Evolutionary conservation across 2,888 invertebrate genomes (phyloP), one percentile per base, ranked within the genome.

Genomic region (Drosophila infuscata): DNA sequence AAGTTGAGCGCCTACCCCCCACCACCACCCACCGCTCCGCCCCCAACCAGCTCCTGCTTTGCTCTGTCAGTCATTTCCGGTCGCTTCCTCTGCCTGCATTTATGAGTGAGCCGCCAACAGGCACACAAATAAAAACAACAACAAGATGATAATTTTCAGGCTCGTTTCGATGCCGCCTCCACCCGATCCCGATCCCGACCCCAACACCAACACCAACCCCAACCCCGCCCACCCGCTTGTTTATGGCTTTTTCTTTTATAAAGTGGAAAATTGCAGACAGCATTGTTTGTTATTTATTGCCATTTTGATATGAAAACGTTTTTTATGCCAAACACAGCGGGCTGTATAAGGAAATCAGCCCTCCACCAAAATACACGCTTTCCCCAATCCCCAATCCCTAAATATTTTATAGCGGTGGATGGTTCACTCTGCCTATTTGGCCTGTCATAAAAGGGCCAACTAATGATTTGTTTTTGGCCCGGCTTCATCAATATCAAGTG

Each of bases 241-340:
- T 85, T 89, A 88, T 88, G 70, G 90, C 83, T 74, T 74, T 88
- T 78, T 64, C 74, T 79, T 88, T 88, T 88, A 85, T 85, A 88
- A 90, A 85, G 90, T 85, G 85, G 85, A 90, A 85, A 90, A 85
- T 85, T 85, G 90, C 90, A 85, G 90, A 85, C 85, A 90, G 85
- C 90, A 85, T 85, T 85, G 85, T 85, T 85, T 85, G 85, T 90
- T 85, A 85, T 85, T 85, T 85, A 85, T 85, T 88, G 90, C 90
- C 90, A 85, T 90, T 85, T 85, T 90, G 85, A 85, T 85, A 85
- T 78, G 86, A 90, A 79, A 84, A 70, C 85, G 83, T 85, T 85
- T 84, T 81, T 74, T 74, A 33, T 46, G 74, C 73, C 78, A 51
- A 46, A 46, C n/a, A 25, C 25, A 25, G 25, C 25, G 25, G 65